Conservation (phyloP, 2,113 vertebrate species). For the Gavialis gangeticus region DNA sequence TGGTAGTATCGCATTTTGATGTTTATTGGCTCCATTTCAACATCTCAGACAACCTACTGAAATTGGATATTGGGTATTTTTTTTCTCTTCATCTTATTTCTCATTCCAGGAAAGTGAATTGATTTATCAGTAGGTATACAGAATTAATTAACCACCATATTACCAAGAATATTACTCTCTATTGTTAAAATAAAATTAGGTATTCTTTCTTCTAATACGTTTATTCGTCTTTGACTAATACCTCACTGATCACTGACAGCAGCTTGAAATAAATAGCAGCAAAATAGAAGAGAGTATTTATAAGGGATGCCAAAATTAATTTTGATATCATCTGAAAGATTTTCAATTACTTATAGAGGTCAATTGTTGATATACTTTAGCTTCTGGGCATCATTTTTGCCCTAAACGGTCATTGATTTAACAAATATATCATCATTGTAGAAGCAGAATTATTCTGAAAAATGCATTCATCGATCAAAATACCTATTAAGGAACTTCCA, state of each 20-base stretch:
- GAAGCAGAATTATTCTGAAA: neutral
- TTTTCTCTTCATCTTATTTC: constrained; percentile 41
- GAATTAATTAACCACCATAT: constrained; percentile 40
- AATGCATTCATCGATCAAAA: neutral
- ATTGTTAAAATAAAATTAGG: constrained; percentile 51
- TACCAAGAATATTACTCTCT: neutral
- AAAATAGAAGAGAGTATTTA: neutral
- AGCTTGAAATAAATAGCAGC: neutral
- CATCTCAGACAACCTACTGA: constrained; percentile 22
- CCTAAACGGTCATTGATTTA: constrained; percentile 2
- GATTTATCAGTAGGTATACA: constrained; percentile 30
- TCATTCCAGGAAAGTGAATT: constrained; percentile 50
- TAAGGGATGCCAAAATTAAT: neutral
- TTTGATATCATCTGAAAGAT: neutral
- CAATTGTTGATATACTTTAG: fast-evolving
- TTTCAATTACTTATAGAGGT: neutral
- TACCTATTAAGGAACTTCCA: no score
- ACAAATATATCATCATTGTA: neutral
- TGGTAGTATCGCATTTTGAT: neutral
- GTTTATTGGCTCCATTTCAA: constrained; percentile 23
- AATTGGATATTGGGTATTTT: constrained; percentile 36
- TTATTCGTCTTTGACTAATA: neutral
- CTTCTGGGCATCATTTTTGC: neutral
- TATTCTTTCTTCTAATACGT: neutral
- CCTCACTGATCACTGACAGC: neutral